These are phyloP conservation scores for Hemiprocne comata DNA, from an alignment of 2,113 vertebrate species.

Conservation along the genomic window DNA sequence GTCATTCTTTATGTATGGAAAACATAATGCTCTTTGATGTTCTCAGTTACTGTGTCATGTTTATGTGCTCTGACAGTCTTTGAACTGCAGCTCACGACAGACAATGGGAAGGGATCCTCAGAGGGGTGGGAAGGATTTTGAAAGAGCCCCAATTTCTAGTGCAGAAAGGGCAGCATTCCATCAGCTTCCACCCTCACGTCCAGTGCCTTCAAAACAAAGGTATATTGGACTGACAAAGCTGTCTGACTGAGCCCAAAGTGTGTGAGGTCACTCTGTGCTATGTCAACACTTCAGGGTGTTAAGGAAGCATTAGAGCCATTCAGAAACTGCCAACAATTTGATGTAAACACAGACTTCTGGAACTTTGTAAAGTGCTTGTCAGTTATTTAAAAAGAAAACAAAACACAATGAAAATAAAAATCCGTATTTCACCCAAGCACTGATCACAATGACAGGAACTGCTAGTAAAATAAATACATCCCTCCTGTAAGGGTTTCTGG, in stretches of 20 bases:
- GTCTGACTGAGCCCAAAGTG: background rate
- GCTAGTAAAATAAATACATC: slow-evolving; percentile 12
- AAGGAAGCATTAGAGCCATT: background rate
- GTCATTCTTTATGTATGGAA: slow-evolving; percentile 57
- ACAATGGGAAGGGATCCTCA: slow-evolving; percentile 35
- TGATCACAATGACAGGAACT: background rate
- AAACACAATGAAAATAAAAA: background rate
- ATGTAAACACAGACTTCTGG: background rate
- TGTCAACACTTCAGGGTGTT: background rate
- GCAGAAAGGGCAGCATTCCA: background rate
- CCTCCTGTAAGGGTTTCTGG: background rate
- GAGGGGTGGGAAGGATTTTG: background rate
- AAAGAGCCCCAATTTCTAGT: background rate
- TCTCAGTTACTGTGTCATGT: slow-evolving; percentile 67
- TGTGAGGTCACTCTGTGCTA: background rate
- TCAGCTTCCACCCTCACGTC: background rate
- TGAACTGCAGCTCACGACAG: slow-evolving; percentile 19
- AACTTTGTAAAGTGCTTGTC: background rate
- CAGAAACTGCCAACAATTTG: background rate
- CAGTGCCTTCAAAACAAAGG: background rate
- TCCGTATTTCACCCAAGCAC: background rate
- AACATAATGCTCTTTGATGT: slow-evolving; percentile 69
- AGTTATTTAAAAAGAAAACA: slow-evolving; percentile 17
- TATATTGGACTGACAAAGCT: background rate
- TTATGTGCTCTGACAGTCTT: slow-evolving; percentile 64